phyloP scores from a whole-genome alignment of 2,113 vertebrate species.

The Felis catus region DNA sequence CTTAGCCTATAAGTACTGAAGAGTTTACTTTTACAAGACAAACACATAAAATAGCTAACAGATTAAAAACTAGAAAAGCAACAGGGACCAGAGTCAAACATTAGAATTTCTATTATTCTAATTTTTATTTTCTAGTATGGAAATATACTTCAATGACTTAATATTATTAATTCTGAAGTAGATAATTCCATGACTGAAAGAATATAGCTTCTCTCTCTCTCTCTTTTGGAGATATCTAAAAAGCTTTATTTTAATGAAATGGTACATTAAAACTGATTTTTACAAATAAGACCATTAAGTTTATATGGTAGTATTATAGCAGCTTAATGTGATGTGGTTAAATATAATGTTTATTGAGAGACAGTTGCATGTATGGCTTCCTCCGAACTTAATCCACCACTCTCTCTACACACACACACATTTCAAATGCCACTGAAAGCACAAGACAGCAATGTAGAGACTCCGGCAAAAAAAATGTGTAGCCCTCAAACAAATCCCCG shows the following conservation, averaged over 20 bases:
- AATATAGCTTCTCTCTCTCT: background rate
- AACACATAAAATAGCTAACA: background rate
- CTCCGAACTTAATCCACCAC: background rate
- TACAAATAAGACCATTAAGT: background rate
- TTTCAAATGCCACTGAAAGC: background rate
- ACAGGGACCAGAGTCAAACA: background rate
- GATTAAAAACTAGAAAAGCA: background rate
- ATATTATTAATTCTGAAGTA: background rate
- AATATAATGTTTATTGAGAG: conserved; percentile 48
- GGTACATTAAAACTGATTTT: background rate
- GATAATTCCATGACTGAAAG: background rate
- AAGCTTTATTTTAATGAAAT: conserved; percentile 48
- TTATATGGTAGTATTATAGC: background rate
- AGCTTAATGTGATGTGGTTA: background rate
- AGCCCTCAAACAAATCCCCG: background rate
- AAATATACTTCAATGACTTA: background rate
- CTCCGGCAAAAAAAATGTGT: background rate
- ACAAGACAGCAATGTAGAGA: background rate
- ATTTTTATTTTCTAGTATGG: background rate
- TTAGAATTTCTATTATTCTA: background rate
- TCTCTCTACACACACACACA: background rate
- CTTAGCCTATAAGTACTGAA: background rate
- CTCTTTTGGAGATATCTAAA: background rate
- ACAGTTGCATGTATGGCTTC: conserved; percentile 32
- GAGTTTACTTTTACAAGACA: background rate